These are phyloP conservation scores for Saccostrea echinata DNA, from an alignment of 1,140 invertebrate genomes.

Conservation along the genomic window DNA sequence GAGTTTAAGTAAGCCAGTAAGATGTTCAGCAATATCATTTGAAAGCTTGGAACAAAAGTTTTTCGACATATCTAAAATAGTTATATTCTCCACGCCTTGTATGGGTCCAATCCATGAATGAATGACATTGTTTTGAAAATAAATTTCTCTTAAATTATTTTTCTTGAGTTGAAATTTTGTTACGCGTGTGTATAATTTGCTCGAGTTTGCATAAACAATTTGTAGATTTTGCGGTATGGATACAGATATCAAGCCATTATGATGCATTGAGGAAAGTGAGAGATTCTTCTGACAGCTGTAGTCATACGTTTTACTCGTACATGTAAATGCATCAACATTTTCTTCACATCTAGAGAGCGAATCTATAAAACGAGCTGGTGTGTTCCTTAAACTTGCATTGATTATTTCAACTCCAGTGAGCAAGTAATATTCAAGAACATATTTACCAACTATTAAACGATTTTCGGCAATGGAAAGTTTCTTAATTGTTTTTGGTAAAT, in stretches of 20 bases:
- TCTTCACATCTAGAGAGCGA: neutral
- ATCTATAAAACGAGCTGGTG: neutral
- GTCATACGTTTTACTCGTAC: neutral
- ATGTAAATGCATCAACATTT: neutral
- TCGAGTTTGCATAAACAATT: neutral
- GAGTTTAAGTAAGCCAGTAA: neutral
- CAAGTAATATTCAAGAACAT: slow-evolving; percentile 2
- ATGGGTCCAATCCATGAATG: slow-evolving; percentile 9
- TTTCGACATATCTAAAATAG: neutral
- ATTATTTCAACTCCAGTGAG: neutral
- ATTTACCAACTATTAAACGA: neutral
- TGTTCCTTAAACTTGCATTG: slow-evolving; percentile 12
- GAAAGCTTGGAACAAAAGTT: neutral
- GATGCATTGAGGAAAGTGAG: neutral
- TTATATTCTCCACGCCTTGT: slow-evolving; percentile 15
- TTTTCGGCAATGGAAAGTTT: neutral
- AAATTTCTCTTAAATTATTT: neutral
- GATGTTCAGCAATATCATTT: neutral
- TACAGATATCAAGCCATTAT: neutral
- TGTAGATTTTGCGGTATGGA: neutral
- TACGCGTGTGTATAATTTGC: neutral
- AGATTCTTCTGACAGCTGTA: neutral
- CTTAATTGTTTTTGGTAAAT: slow-evolving; percentile 9
- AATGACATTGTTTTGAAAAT: slow-evolving; percentile 19
- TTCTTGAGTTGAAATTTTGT: neutral